Conservation (phyloP, 2,888 invertebrate species). For the Colletes collaris region DNA sequence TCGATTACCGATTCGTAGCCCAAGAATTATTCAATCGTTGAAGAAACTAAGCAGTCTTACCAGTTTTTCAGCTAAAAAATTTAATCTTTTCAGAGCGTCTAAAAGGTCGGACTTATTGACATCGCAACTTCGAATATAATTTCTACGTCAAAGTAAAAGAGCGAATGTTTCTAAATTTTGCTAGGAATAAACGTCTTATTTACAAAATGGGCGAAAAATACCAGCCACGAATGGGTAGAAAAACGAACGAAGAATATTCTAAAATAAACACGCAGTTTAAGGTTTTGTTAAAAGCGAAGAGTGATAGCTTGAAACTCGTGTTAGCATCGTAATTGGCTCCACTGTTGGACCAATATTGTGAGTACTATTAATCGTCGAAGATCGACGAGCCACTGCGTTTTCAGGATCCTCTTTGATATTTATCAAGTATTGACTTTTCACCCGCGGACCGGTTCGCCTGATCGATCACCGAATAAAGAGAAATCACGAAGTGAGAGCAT, state of each 20-base stretch:
- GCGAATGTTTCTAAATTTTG: background rate
- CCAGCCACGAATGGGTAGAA: constrained; percentile 66
- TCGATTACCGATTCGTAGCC: no score
- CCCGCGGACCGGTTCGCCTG: constrained; percentile 34
- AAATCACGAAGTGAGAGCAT: constrained; percentile 9
- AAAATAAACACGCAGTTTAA: no score
- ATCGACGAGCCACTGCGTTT: constrained; percentile 32
- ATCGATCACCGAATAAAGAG: constrained; percentile 31
- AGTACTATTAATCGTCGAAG: constrained; percentile 61
- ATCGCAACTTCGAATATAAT: constrained; percentile 54
- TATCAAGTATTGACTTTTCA: constrained; percentile 53
- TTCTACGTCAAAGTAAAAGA: constrained; percentile 37
- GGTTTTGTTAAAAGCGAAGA: no score
- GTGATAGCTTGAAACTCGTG: no score
- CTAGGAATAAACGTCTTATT: no score
- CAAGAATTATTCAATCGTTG: no score
- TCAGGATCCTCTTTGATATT: constrained; percentile 46
- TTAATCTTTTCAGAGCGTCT: no score
- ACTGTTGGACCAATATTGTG: constrained; percentile 22
- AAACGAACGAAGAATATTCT: no score
- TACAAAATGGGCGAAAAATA: constrained; percentile 69
- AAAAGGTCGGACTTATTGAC: no score
- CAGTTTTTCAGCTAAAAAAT: no score
- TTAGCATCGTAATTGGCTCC: no score
- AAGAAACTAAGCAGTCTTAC: no score